Conservation (phyloP, 1,140 invertebrate species). For the Drosophila sturtevanti region DNA sequence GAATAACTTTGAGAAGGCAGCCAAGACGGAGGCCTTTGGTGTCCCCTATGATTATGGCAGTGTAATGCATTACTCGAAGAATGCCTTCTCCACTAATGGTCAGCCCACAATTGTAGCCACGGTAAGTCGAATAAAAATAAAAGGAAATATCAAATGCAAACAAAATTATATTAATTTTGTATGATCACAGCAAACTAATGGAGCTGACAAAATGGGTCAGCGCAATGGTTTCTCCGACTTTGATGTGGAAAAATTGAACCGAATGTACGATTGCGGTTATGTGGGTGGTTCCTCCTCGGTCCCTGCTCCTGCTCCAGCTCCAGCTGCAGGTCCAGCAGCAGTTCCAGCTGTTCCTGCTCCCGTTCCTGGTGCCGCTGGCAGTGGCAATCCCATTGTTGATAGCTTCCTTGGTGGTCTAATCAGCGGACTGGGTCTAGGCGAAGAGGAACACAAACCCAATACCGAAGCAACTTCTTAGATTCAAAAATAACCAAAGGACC, state of each 20-base stretch:
- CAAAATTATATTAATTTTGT: no score
- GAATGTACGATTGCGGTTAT: slow-evolving; percentile 88
- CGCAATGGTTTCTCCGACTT: slow-evolving; percentile 88
- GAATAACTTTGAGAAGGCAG: slow-evolving; percentile 88
- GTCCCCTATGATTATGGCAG: slow-evolving; percentile 91
- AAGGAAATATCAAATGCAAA: background rate
- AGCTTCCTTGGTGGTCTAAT: slow-evolving; percentile 74
- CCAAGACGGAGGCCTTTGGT: slow-evolving; percentile 85
- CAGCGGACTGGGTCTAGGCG: slow-evolving; percentile 66
- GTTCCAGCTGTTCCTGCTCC: background rate
- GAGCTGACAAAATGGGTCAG: slow-evolving; percentile 85
- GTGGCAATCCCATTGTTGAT: slow-evolving; percentile 67
- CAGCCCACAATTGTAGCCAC: slow-evolving; percentile 88
- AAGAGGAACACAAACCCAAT: slow-evolving; percentile 28
- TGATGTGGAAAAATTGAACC: slow-evolving; percentile 89
- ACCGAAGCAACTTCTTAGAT: slow-evolving; percentile 28
- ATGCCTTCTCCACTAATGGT: slow-evolving; percentile 90
- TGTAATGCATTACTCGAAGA: slow-evolving; percentile 92
- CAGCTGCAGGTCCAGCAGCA: slow-evolving; percentile 10
- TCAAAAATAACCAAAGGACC: slow-evolving; percentile 23
- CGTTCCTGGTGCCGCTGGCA: slow-evolving; percentile 33
- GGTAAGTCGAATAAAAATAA: slow-evolving; percentile 82
- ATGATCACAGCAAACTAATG: slow-evolving; percentile 42
- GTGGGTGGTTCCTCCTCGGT: slow-evolving; percentile 6
- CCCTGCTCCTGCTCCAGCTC: slow-evolving; percentile 9